Evolutionary conservation across 2,797 vertebrate genomes (phyloP).

Genomic region (Coregonus suidteri): DNA sequence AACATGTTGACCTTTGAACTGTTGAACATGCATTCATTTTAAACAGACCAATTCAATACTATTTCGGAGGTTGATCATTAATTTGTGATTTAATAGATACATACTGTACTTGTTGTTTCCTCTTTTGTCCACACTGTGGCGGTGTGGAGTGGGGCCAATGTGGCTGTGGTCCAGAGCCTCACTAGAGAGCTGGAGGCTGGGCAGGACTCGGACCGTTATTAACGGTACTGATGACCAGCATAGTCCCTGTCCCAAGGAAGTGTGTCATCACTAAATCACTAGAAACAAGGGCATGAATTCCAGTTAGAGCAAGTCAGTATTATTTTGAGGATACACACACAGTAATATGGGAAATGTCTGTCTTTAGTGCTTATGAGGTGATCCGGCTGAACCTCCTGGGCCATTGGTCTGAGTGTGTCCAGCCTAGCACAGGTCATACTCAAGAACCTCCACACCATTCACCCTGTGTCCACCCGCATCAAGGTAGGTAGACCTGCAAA

Average conservation of each 20-base stretch:
- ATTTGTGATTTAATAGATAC: not conserved
- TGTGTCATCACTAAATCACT: not conserved
- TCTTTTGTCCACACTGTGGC: not conserved
- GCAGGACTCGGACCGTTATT: not conserved
- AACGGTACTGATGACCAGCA: not conserved
- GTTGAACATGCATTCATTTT: not conserved
- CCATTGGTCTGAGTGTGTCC: not conserved
- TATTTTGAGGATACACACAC: not conserved
- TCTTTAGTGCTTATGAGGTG: not conserved
- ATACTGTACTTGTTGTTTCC: not conserved
- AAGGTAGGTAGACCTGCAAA: not conserved
- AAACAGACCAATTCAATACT: not conserved
- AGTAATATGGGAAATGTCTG: not conserved
- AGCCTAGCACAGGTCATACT: not conserved
- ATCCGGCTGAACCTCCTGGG: not conserved
- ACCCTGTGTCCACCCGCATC: not conserved
- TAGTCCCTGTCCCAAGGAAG: not conserved
- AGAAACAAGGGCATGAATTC: not conserved
- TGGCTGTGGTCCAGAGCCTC: not conserved
- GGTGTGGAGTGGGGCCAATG: not conserved
- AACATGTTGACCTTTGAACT: not conserved
- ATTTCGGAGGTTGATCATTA: not conserved
- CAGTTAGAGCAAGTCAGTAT: not conserved
- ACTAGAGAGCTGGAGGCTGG: not conserved
- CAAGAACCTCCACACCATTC: not conserved